phyloP scores from a whole-genome alignment of 2,113 vertebrate genomes.

The Chrysochloris asiatica region DNA sequence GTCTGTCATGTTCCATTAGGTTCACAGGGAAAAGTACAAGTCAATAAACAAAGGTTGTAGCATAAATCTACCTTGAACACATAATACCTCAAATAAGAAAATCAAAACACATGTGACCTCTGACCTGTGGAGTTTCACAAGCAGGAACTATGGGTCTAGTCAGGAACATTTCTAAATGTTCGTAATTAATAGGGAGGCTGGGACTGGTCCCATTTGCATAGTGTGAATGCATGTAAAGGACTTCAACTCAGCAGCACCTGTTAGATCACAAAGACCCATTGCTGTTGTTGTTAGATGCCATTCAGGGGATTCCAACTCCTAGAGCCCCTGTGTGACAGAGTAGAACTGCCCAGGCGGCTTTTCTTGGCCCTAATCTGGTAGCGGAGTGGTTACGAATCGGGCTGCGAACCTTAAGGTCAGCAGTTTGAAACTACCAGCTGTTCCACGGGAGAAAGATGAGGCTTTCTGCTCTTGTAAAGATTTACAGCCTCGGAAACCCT shows the following conservation, averaged over 20 bases:
- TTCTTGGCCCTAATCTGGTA: too few species aligned
- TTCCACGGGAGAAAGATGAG: too few species aligned
- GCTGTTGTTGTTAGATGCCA: not conserved
- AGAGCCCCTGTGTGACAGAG: not conserved
- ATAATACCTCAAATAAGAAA: conserved; percentile 90
- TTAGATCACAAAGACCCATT: not conserved
- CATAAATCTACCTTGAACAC: conserved; percentile 91
- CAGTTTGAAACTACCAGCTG: too few species aligned
- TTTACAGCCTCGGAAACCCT: too few species aligned
- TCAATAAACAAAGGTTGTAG: conserved; percentile 90
- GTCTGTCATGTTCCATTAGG: conserved; percentile 89
- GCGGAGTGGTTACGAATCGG: too few species aligned
- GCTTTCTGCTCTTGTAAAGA: too few species aligned
- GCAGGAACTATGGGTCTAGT: conserved; percentile 85
- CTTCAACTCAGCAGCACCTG: conserved; percentile 41
- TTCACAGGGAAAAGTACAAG: conserved; percentile 89
- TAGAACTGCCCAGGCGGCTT: not conserved
- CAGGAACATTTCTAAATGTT: conserved; percentile 80
- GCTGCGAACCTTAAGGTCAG: too few species aligned
- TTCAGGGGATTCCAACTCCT: not conserved
- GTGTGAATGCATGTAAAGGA: not conserved
- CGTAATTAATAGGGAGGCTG: conserved; percentile 82
- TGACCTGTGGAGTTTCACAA: conserved; percentile 86
- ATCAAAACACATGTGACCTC: conserved; percentile 91
- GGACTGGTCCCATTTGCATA: not conserved